phyloP scores from a whole-genome alignment of 1,140 invertebrate species.

The Heliconius himera region DNA sequence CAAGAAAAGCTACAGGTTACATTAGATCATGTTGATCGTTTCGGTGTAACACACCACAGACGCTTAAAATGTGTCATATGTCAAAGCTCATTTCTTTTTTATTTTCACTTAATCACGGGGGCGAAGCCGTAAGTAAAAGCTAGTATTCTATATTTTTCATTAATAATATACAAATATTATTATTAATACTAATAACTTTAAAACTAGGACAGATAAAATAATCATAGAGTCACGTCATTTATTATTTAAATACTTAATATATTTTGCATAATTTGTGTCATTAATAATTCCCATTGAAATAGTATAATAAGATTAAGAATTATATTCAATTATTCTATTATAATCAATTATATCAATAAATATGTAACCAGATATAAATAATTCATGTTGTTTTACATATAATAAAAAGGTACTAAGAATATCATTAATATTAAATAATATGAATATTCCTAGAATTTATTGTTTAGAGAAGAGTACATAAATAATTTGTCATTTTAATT shows the following conservation, averaged over 20 bases:
- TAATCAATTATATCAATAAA: not conserved
- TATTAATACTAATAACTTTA: not conserved
- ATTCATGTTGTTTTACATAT: not conserved
- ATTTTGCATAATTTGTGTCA: not conserved
- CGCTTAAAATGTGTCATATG: no score
- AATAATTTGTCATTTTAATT: no score
- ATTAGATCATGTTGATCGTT: no score
- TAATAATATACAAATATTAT: not conserved
- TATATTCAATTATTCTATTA: not conserved
- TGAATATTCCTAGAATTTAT: no score
- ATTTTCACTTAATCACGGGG: no score
- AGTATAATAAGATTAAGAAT: not conserved
- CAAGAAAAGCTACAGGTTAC: no score
- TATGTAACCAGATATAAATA: not conserved
- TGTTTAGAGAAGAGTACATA: no score
- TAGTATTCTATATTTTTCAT: no score
- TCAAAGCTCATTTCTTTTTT: no score
- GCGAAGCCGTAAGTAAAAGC: no score
- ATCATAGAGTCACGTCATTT: not conserved
- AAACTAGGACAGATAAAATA: not conserved
- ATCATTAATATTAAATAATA: not conserved
- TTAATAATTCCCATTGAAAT: constrained; percentile 2
- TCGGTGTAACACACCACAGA: no score
- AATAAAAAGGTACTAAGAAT: not conserved
- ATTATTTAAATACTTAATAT: not conserved